Conservation (phyloP, 2,888 invertebrate genomes). For the Teleogryllus oceanicus region DNA sequence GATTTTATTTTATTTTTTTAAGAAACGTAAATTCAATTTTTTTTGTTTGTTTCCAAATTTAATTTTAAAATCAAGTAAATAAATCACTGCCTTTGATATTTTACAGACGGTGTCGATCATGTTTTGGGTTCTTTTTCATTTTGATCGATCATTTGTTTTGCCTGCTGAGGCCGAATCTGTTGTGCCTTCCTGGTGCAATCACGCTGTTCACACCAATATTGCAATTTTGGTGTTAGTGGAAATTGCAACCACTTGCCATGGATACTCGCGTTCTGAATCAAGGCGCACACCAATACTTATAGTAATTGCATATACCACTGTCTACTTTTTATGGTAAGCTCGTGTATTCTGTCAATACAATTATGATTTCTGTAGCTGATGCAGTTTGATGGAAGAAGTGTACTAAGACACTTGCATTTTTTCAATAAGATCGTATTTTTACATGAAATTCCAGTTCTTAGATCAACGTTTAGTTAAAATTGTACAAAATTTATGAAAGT, state of each 20-base stretch:
- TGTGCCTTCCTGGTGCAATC: conserved; percentile 5
- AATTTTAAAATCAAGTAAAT: neutral
- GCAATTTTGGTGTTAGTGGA: neutral
- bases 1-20: too few relatives aligned
- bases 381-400: neutral
- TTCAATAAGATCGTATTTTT: too few relatives aligned
- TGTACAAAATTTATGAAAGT: too few relatives aligned
- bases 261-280: neutral
- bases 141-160: neutral
- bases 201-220: conserved; percentile 12
- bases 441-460: too few relatives aligned
- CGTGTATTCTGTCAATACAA: too few relatives aligned
- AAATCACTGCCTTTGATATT: neutral
- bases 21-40: too few relatives aligned
- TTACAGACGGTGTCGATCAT: conserved; percentile 21
- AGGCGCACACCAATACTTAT: neutral
- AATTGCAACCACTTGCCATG: neutral
- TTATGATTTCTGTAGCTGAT: neutral
- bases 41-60: too few relatives aligned
- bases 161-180: neutral
- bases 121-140: neutral
- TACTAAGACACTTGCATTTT: too few relatives aligned
- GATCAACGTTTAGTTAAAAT: too few relatives aligned
- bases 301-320: neutral
- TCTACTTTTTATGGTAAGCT: neutral